Percentiles rank a stretch among this genome's conserved stretches.
phyloP scores from a whole-genome alignment of 2,797 vertebrate species.

The Linurgus olivaceus region DNA sequence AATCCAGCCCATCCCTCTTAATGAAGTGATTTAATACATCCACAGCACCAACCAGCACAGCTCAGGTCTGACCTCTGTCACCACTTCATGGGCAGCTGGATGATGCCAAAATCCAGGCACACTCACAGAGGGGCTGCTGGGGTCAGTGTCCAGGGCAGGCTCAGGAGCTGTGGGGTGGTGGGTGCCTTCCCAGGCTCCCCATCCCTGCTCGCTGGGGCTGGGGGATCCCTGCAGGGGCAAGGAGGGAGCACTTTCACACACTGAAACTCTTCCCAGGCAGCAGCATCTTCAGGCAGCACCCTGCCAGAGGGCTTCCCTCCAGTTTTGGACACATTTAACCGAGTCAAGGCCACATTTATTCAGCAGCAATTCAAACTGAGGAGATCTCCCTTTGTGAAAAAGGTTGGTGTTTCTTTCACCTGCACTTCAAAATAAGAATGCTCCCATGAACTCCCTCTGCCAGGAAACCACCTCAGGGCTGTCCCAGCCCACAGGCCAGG shows the following conservation, averaged over 20 bases:
- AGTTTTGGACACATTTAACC: neutral
- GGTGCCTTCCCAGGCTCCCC: neutral
- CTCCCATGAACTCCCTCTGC: neutral
- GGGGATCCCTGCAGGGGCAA: neutral
- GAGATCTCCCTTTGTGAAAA: neutral
- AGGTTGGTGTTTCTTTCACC: neutral
- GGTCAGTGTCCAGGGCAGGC: accelerated
- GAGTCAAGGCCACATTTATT: neutral
- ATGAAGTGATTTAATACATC: neutral
- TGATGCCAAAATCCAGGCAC: neutral
- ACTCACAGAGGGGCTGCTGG: accelerated
- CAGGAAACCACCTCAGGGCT: neutral
- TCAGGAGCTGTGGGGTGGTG: neutral
- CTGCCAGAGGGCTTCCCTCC: neutral
- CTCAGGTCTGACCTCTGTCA: neutral
- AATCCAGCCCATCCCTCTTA: neutral
- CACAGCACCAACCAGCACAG: accelerated
- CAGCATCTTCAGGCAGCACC: neutral
- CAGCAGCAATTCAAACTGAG: neutral
- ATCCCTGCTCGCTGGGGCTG: accelerated
- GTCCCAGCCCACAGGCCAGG: neutral
- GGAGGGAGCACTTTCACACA: neutral
- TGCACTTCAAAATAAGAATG: neutral
- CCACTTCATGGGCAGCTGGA: neutral
- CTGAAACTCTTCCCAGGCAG: neutral